Percentiles rank a stretch among this genome's conserved stretches.
phyloP scores from a whole-genome alignment of 2,888 invertebrate genomes.

The Conchocele bisecta region DNA sequence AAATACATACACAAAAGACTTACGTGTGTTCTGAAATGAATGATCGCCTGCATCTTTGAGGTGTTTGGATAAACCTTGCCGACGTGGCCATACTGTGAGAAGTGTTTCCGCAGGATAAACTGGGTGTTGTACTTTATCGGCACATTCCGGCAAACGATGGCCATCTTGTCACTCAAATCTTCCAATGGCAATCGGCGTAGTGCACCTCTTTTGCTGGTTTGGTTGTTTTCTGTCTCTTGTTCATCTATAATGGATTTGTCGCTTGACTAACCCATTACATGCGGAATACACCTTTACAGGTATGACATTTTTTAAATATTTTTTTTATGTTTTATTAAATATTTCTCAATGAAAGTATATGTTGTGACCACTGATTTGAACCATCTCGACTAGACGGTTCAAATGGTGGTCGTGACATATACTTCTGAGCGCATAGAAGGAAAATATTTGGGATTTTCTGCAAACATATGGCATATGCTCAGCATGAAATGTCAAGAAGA shows the following conservation, averaged over 20 bases:
- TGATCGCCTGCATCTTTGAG: slow-evolving; percentile 87
- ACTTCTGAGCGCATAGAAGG: too few relatives aligned
- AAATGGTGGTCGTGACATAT: too few relatives aligned
- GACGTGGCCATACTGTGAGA: slow-evolving; percentile 88
- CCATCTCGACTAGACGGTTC: too few relatives aligned
- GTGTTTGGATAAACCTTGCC: slow-evolving; percentile 87
- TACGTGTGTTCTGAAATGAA: slow-evolving; percentile 86
- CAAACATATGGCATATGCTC: too few relatives aligned
- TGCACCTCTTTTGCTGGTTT: slow-evolving; percentile 7
- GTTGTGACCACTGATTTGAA: too few relatives aligned
- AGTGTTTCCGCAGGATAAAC: slow-evolving; percentile 77
- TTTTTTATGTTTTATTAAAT: neutral
- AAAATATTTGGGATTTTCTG: too few relatives aligned
- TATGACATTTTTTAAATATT: too few relatives aligned
- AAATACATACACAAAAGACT: slow-evolving; percentile 39
- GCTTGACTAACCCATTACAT: too few relatives aligned
- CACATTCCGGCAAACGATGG: slow-evolving; percentile 79
- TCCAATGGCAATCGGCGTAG: slow-evolving; percentile 61
- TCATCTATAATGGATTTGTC: slow-evolving; percentile 1
- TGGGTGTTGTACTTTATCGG: slow-evolving; percentile 77
- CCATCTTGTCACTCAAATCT: slow-evolving; percentile 63
- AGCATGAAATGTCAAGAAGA: too few relatives aligned
- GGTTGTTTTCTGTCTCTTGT: too few relatives aligned
- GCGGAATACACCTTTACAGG: too few relatives aligned
- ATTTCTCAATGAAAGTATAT: too few relatives aligned